phyloP scores from a whole-genome alignment of 2,797 vertebrate genomes.

The Myripristis murdjan region DNA sequence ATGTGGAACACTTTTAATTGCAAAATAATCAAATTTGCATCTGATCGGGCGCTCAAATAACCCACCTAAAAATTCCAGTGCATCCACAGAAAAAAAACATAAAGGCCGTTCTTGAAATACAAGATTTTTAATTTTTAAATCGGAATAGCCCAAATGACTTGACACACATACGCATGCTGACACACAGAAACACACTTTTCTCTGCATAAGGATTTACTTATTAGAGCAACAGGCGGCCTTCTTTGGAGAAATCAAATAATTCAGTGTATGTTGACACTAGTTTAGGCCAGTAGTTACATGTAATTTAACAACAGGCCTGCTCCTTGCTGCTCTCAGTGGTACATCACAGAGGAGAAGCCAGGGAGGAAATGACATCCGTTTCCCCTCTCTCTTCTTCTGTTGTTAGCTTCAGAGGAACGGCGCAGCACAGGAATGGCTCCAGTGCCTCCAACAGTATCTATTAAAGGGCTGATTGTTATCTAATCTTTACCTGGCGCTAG shows the following conservation, averaged over 20 bases:
- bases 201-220: neutral
- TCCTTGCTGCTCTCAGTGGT: conserved; percentile 53
- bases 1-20: too few relatives aligned
- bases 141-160: too few relatives aligned
- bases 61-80: neutral
- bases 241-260: neutral
- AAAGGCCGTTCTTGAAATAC: neutral
- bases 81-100: neutral
- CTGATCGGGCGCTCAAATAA: neutral
- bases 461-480: conserved; percentile 88
- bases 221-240: neutral
- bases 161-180: neutral
- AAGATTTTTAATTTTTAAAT: neutral
- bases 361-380: conserved; percentile 73
- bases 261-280: conserved; percentile 20
- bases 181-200: neutral
- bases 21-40: neutral
- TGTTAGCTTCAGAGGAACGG: conserved; percentile 77
- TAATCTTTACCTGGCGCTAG: conserved; percentile 87
- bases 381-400: conserved; percentile 70
- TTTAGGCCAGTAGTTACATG: conserved; percentile 55
- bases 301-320: conserved; percentile 57
- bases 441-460: conserved; percentile 83
- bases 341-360: conserved; percentile 63
- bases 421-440: conserved; percentile 69